Base-by-base conservation (phyloP, 2,888 invertebrate species). In the Lithophane semibrunnea region DNA sequence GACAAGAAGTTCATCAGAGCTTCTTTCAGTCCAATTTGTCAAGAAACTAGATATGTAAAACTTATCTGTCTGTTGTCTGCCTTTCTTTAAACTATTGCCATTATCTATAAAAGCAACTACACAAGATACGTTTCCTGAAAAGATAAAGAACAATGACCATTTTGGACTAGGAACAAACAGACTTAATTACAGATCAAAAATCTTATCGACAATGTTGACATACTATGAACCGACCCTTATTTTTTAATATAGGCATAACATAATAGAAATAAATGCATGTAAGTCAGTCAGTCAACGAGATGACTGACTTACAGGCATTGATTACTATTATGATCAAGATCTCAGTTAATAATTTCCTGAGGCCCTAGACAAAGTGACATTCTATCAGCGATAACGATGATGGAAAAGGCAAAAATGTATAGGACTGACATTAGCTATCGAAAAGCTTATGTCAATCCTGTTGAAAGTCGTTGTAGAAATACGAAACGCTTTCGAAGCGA, bases 161-260 rank as follows among this genome's bases (percentile, higher is more conserved):
- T 54, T 54, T 54, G 21, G 9, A 3, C 21, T 21, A 21, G 9
- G 21, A 49, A 21, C 2, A 54, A 54, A 54, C 54, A 52, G 21
- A 18, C 49, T 49, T 18, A 47, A 47, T 47, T 13, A 47, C 4
- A 47, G 47, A 47, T 13, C 13, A 13, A 49, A 49, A 18, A 52
- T 52, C 52, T 52, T 52, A 18, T 52, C 21, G 52, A 52, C 21
- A 21, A 21, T 52, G 21, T 18, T 52, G 52, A 8, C 12, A 0
- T 13, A 24, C 77, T 73, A 73, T 80, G 77, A 1, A 44, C 56
- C 44, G 75, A 74, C 63, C 56, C 49, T 80, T 78, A 64, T 79
- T 80, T 21, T 13, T 54, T 37, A 60, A 37, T 29, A 21, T 54
- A n/a, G 13, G 1, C 1, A 7, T 60, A 42, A 54, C 2, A 13